Evolutionary conservation across 2,113 vertebrate species (phyloP).

Genomic region (Bagarius yarrelli): DNA sequence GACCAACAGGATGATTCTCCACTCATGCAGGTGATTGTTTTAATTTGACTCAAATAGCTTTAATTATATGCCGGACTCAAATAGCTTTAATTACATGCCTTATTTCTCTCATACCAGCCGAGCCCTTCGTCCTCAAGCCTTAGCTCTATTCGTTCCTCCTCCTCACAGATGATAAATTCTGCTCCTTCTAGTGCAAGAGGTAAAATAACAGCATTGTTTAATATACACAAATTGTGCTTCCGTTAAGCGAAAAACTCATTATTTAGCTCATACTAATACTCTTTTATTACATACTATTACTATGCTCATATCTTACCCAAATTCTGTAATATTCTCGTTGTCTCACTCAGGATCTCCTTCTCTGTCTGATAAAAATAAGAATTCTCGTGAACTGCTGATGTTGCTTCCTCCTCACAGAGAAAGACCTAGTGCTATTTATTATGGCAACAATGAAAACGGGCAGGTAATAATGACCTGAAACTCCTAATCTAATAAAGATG

Average conservation of each 20-base stretch:
- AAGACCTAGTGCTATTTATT: constrained; percentile 88
- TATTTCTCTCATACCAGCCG: constrained; percentile 76
- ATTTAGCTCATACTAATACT: background rate
- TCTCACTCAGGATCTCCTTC: constrained; percentile 80
- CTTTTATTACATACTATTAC: constrained; percentile 38
- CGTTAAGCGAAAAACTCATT: no score
- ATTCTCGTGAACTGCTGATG: constrained; percentile 90
- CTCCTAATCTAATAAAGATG: background rate
- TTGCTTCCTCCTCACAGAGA: constrained; percentile 88
- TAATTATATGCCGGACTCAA: background rate
- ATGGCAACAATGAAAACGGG: constrained; percentile 83
- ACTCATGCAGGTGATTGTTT: constrained; percentile 90
- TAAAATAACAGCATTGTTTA: constrained; percentile 60
- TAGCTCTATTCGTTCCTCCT: constrained; percentile 94
- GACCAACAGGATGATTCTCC: constrained; percentile 90
- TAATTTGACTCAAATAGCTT: constrained; percentile 92
- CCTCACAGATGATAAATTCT: constrained; percentile 93
- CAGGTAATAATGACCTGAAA: constrained; percentile 73
- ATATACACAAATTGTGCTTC: background rate
- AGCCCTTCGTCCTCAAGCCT: constrained; percentile 95
- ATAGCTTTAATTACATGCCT: constrained; percentile 56
- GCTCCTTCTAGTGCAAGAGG: constrained; percentile 94
- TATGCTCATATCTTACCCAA: background rate
- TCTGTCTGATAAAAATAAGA: constrained; percentile 92
- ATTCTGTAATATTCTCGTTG: background rate